Percentiles rank a stretch among this genome's conserved stretches.
Conservation (phyloP, 2,113 vertebrate genomes). For the Rafetus swinhoei region DNA sequence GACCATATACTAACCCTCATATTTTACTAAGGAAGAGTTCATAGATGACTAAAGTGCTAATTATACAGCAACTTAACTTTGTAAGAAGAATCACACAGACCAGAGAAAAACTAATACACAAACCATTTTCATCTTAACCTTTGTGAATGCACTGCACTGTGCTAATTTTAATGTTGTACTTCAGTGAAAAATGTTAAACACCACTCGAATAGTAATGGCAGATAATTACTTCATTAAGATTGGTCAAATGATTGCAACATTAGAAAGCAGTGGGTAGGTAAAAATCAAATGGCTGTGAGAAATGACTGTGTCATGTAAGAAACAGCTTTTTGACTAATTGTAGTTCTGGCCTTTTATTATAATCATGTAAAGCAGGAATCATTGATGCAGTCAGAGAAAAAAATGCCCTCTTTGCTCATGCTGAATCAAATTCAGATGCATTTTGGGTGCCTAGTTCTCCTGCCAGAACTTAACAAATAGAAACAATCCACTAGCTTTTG, state of each 20-base stretch:
- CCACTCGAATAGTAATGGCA: not conserved
- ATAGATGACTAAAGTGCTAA: not conserved
- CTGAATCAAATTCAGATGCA: not conserved
- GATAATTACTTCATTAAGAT: constrained; percentile 6
- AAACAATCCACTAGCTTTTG: not conserved
- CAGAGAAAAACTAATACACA: not conserved
- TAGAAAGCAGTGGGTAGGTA: not conserved
- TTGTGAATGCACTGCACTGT: not conserved
- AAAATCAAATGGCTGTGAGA: constrained; percentile 1
- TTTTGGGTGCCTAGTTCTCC: not conserved
- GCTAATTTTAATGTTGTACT: not conserved
- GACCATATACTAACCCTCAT: rapidly evolving
- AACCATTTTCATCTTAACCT: not conserved
- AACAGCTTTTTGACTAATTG: not conserved
- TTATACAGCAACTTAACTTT: not conserved
- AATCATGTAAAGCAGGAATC: not conserved
- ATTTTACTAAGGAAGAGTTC: not conserved
- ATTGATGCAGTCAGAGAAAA: not conserved
- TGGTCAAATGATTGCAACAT: not conserved
- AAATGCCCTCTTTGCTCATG: not conserved
- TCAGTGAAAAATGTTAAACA: constrained; percentile 8
- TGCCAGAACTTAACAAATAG: not conserved
- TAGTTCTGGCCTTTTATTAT: not conserved
- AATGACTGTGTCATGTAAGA: not conserved
- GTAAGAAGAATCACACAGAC: not conserved